Evolutionary conservation across 2,888 invertebrate genomes (phyloP), one percentile per base, ranked within the genome.

Genomic region (Merodon equestris): DNA sequence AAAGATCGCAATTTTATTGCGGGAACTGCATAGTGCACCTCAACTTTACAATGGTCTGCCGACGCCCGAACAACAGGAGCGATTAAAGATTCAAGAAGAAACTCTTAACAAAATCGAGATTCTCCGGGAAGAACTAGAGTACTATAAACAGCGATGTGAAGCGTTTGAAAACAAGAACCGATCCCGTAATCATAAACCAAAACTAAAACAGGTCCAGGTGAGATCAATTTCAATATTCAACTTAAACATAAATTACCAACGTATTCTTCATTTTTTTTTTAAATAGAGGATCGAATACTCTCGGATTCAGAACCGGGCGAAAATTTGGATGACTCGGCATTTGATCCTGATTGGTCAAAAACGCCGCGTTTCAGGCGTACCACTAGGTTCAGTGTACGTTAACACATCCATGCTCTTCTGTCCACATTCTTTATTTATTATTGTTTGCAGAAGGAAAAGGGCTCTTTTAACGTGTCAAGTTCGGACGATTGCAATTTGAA

Each of bases 1-100:
- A 61, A 90, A 91, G 58, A 91, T 92, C 81, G 83, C 86, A 9
- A 82, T 86, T 36, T 81, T 88, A 3, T 61, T 86, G 56, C 82
- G 83, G 57, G 83, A 85, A 58, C 51, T 86, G 17, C 84, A 84
- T 42, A 84, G 67, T 36, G 81, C 79, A 42, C 82, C 84, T 12
- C 75, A 70, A n/a, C n/a, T 58, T n/a, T 19, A 58, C 7, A 44
- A 38, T 2, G 81, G 66, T 3, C 63, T 77, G 27, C 48, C 82
- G 4, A 85, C 84, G 1, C 83, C 84, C 0, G 85, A 84, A 47
- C 83, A 83, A 36, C 79, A 79, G 12, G 83, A 85, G 61, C 82
- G 83, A n/a, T 45, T 84, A 7, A 84, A 84, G 67, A 84, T 85
- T 18, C 85, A 85, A 63, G 84, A 85, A 50, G 85, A 86, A 57